These are phyloP conservation scores for Mayetiola destructor DNA, from an alignment of 2,888 invertebrate species.

Conservation along the genomic window DNA sequence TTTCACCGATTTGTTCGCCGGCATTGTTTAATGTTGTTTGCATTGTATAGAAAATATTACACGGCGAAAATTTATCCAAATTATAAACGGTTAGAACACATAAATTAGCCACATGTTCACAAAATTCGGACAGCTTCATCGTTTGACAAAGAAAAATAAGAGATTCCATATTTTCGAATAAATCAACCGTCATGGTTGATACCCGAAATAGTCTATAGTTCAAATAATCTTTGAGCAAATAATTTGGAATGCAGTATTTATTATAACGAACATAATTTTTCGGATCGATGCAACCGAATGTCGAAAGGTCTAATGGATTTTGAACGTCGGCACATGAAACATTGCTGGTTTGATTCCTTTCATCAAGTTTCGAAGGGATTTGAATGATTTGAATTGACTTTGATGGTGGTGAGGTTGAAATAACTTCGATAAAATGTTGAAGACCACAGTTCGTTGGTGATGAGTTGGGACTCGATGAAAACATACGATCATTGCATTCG, in stretches of 20 bases:
- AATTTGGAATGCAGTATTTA: constrained; percentile 28
- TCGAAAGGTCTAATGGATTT: constrained; percentile 20
- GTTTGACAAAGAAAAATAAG: constrained; percentile 32
- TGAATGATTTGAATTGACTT: not conserved
- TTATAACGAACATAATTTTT: constrained; percentile 28
- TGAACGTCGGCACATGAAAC: not conserved
- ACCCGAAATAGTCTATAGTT: not conserved
- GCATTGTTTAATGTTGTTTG: constrained; percentile 22
- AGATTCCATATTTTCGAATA: constrained; percentile 27
- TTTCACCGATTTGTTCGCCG: constrained; percentile 10
- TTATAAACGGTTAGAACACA: constrained; percentile 45
- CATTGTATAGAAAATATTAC: constrained; percentile 30
- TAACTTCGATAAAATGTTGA: not conserved
- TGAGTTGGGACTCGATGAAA: not conserved
- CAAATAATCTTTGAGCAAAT: constrained; percentile 26
- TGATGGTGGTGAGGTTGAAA: constrained; percentile 2
- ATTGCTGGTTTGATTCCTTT: not conserved
- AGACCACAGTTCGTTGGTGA: not conserved
- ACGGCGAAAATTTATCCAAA: constrained; percentile 38
- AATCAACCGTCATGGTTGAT: not conserved
- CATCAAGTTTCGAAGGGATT: not conserved
- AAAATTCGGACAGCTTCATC: constrained; percentile 39
- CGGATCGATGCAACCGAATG: constrained; percentile 23
- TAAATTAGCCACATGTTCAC: constrained; percentile 52
- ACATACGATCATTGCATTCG: not conserved